Percentiles rank a stretch among this genome's conserved stretches.
phyloP scores from a whole-genome alignment of 2,113 vertebrate species.

The Gymnogyps californianus region DNA sequence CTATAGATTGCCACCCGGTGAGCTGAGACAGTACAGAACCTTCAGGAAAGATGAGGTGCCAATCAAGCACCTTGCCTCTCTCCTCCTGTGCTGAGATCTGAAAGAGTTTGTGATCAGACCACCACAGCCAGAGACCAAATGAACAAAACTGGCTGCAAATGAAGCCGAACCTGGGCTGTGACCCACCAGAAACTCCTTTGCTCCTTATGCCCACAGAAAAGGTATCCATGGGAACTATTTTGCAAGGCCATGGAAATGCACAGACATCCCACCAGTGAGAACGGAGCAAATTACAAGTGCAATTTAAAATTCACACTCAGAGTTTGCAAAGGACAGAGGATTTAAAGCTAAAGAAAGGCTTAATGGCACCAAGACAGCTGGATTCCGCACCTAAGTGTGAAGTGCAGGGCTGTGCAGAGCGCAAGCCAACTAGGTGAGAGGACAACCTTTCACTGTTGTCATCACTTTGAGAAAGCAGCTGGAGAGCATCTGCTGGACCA shows the following conservation, averaged over 20 bases:
- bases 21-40: background rate
- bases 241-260: background rate
- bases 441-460: background rate
- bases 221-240: background rate
- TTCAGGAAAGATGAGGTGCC: background rate
- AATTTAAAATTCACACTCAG: background rate
- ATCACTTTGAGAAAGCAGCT: background rate
- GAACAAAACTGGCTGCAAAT: background rate
- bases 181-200: background rate
- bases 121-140: background rate
- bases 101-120: background rate
- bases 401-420: background rate
- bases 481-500: background rate
- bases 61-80: background rate
- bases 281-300: background rate
- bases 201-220: background rate
- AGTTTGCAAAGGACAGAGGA: background rate
- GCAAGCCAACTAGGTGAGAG: background rate
- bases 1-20: background rate
- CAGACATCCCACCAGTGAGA: background rate
- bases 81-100: background rate
- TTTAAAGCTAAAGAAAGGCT: background rate
- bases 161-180: background rate
- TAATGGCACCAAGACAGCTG: background rate
- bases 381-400: background rate